Base-by-base conservation (phyloP, 2,113 vertebrate species). In the Etia nguti region DNA sequence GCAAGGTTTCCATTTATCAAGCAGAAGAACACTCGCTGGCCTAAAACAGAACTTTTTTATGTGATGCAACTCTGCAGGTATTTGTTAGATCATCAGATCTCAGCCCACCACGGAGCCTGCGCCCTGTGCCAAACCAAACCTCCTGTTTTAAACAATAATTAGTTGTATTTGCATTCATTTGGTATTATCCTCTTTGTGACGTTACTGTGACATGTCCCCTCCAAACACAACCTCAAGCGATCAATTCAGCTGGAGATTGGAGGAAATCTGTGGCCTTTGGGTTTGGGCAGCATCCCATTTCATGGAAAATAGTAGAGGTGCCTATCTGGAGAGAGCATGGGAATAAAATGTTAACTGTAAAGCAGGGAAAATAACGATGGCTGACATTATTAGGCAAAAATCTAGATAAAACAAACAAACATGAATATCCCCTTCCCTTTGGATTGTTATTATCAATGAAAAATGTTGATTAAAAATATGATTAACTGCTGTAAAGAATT, bases 311-410 rank as follows among this genome's bases (percentile, higher is more conserved):
- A 22, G 5, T 20, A 65, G 20, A 38, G 11, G n/a, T 41, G 36
- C 34, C 62, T 13, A 9, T 24, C 34, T 70, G 38, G n/a, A 24
- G 38, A 26, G n/a, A 68, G 62, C 62, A 70, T 43, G 38, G 12
- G 36, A 70, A 68, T 22, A 41, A 70, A 41, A 41, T 22, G 7
- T 43, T 70, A 8, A 70, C n/a, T 43, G 3, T 70, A 43, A 24
- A 70, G n/a, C 36, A 43, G 2, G 36, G 0, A 15, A 36, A 65
- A 65, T 38, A 70, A 70, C 1, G 0, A 24, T 24, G n/a, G 0
- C 65, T 43, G 22, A 48, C 8, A 26, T 46, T 26, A 48, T 46
- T 46, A 2, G 22, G 41, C 2, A 75, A 48, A 70, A 75, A 11
- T 48, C 6, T 29, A 29, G 9, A 48, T 75, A 18, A 16, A 48